Conservation (phyloP, 1,140 invertebrate species). For the Drosophila carrolli region DNA sequence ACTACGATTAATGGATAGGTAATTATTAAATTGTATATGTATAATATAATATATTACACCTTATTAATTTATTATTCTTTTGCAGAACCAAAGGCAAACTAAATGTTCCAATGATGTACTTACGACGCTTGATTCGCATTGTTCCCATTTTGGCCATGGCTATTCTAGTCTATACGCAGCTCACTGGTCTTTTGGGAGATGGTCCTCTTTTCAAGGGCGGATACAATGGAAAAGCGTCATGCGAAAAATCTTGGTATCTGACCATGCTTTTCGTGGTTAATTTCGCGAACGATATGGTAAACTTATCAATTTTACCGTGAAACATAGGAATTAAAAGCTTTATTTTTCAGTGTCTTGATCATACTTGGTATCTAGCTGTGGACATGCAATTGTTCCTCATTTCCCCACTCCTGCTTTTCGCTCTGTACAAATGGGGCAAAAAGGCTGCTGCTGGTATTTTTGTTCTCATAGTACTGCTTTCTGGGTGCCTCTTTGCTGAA, state of each 20-base stretch:
- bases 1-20: constrained; percentile 87
- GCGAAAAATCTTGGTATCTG: constrained; percentile 48
- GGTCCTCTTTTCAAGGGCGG: constrained; percentile 37
- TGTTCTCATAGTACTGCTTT: constrained; percentile 35
- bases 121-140: constrained; percentile 58
- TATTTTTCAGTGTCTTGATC: constrained; percentile 92
- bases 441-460: constrained; percentile 44
- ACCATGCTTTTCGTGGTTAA: constrained; percentile 57
- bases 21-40: constrained; percentile 20
- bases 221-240: constrained; percentile 53
- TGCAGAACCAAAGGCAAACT: constrained; percentile 50
- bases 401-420: constrained; percentile 89
- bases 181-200: constrained; percentile 14
- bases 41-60: no score
- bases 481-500: constrained; percentile 43
- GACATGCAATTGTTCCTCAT: constrained; percentile 93
- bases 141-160: constrained; percentile 49
- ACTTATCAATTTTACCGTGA: constrained; percentile 69
- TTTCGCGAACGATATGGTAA: constrained; percentile 26
- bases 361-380: constrained; percentile 94
- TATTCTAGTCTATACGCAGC: constrained; percentile 42
- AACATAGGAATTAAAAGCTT: background rate
- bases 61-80: background rate
- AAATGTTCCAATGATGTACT: constrained; percentile 64
- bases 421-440: constrained; percentile 87